Conservation (phyloP, 2,113 vertebrate genomes). For the Charina bottae region DNA sequence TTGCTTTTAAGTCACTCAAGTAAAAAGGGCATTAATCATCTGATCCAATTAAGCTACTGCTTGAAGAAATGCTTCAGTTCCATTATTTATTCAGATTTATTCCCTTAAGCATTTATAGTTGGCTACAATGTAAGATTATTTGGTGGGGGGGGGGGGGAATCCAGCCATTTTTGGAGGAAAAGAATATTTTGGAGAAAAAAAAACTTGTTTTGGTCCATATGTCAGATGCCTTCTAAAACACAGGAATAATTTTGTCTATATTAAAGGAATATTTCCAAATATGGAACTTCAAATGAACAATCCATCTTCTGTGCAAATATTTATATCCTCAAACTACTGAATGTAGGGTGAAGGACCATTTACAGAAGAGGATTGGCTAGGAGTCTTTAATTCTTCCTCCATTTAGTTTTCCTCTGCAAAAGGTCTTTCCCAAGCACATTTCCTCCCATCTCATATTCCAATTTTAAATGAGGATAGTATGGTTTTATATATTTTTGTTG, state of each 20-base stretch:
- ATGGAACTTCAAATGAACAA: background rate
- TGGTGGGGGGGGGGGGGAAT: background rate
- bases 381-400: background rate
- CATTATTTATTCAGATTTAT: background rate
- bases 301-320: background rate
- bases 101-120: background rate
- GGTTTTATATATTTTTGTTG: background rate
- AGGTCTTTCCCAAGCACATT: background rate
- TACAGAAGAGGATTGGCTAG: background rate
- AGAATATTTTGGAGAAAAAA: background rate
- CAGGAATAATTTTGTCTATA: background rate
- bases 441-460: background rate
- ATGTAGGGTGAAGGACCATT: background rate
- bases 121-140: background rate
- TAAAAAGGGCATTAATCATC: background rate
- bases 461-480: background rate
- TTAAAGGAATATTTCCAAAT: background rate
- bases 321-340: background rate
- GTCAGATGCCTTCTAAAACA: background rate
- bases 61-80: background rate
- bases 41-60: background rate
- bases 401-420: background rate
- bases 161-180: background rate
- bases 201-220: background rate
- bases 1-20: background rate